A percentile compares a stretch with the other conserved stretches of the same genome.
Evolutionary conservation across 2,113 vertebrate species (phyloP).

Genomic region (Burhinus bistriatus): DNA sequence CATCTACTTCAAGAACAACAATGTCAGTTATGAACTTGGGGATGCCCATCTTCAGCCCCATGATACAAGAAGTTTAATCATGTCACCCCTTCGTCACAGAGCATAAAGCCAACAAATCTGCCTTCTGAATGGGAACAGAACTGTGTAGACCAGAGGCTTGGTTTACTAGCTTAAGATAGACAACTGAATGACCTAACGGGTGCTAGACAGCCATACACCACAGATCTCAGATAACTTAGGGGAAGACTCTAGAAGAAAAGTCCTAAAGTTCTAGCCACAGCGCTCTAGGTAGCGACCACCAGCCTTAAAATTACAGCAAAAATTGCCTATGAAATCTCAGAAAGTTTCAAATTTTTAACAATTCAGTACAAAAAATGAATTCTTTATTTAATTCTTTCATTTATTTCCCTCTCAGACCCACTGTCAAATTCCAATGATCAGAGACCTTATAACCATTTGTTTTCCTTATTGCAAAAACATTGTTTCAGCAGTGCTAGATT

Average conservation of each 20-base stretch:
- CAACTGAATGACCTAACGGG: neutral
- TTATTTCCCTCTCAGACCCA: neutral
- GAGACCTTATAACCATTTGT: neutral
- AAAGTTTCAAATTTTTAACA: neutral
- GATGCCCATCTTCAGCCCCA: neutral
- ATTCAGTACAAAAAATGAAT: neutral
- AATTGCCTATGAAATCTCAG: neutral
- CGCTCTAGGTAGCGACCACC: neutral
- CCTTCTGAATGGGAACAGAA: neutral
- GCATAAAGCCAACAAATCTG: neutral
- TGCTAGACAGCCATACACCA: neutral
- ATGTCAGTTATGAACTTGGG: neutral
- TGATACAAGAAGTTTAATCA: neutral
- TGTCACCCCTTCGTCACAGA: neutral
- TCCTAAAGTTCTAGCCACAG: neutral
- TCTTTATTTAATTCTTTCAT: neutral
- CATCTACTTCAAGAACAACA: neutral
- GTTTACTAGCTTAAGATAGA: neutral
- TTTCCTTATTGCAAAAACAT: neutral
- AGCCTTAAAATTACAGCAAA: neutral
- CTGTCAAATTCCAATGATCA: neutral
- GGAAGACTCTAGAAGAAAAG: neutral
- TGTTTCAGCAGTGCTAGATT: neutral
- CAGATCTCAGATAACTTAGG: neutral
- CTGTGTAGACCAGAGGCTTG: neutral